Conservation (phyloP, 2,113 vertebrate genomes). For the Pterophyllum scalare region DNA sequence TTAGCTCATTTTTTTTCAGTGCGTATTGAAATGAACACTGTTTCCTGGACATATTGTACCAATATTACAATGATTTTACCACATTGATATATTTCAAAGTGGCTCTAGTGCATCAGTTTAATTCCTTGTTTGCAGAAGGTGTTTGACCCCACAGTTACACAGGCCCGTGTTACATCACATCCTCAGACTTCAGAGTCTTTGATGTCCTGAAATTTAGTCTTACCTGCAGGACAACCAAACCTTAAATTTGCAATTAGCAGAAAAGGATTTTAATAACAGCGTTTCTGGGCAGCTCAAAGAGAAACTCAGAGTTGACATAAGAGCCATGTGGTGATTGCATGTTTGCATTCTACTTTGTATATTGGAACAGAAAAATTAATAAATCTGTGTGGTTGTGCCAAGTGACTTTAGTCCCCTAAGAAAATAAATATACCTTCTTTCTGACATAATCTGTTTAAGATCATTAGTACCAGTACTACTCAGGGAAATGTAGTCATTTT, state of each 20-base stretch:
- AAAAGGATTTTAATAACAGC: no score
- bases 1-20: neutral
- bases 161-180: neutral
- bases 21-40: neutral
- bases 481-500: no score
- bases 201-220: neutral
- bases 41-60: neutral
- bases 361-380: neutral
- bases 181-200: neutral
- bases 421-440: neutral
- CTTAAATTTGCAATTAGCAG: neutral
- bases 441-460: neutral
- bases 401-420: neutral
- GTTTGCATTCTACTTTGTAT: neutral
- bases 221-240: neutral
- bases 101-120: neutral
- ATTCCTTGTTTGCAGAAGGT: neutral
- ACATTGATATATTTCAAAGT: neutral
- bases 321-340: no score
- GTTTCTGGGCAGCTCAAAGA: no score
- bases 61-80: neutral
- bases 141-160: neutral
- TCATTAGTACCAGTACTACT: no score
- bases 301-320: neutral
- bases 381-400: neutral